Conservation (phyloP, 2,797 vertebrate genomes). For the Orestias chungarensis region DNA sequence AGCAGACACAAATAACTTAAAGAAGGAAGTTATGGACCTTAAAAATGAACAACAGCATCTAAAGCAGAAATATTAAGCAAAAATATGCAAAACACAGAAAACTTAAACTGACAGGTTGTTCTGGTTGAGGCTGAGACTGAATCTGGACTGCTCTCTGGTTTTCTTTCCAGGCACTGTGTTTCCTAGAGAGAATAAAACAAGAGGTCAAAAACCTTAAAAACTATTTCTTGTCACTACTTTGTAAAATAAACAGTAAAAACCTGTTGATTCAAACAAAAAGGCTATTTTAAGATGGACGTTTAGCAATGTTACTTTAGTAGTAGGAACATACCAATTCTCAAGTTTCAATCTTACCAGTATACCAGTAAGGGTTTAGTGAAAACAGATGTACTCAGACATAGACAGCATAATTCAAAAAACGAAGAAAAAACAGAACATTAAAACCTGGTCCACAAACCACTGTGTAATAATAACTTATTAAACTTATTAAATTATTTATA, state of each 20-base stretch:
- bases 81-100: not conserved
- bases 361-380: not conserved
- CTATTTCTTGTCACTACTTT: not conserved
- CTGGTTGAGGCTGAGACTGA: slow-evolving; percentile 7
- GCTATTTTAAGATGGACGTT: not conserved
- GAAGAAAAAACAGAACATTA: too few species aligned
- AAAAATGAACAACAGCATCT: not conserved
- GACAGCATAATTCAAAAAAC: not conserved
- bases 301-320: too few species aligned
- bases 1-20: not conserved
- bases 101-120: slow-evolving; percentile 39
- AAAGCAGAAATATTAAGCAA: not conserved
- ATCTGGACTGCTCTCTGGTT: not conserved
- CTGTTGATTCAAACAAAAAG: not conserved
- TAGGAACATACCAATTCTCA: not conserved
- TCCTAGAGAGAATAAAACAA: slow-evolving; percentile 33
- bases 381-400: not conserved
- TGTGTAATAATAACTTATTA: not conserved
- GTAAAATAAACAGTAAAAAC: not conserved
- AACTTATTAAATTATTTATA: too few species aligned
- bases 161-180: not conserved
- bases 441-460: not conserved
- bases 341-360: not conserved
- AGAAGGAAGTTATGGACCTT: not conserved
- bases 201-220: too few species aligned